Percentiles rank a stretch among this genome's conserved stretches.
phyloP scores from a whole-genome alignment of 2,888 invertebrate genomes.

The Coleophora deauratella region DNA sequence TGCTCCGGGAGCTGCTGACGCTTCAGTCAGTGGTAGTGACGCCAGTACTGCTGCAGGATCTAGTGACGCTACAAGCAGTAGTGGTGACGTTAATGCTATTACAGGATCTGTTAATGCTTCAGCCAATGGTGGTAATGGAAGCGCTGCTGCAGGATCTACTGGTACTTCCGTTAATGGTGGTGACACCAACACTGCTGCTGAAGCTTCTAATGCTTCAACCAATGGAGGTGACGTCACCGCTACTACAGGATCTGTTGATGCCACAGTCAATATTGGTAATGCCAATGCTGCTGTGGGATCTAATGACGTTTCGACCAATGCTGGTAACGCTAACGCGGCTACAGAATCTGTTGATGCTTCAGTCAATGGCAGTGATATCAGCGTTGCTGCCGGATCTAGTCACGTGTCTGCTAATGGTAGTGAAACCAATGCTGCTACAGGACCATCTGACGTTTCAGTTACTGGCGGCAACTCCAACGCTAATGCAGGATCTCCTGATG shows the following conservation, averaged over 20 bases:
- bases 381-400: neutral
- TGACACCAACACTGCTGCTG: neutral
- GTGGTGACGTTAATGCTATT: neutral
- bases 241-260: slow-evolving; percentile 13
- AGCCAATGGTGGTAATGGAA: neutral
- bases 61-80: neutral
- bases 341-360: slow-evolving; percentile 6
- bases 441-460: slow-evolving; percentile 17
- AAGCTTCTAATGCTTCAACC: slow-evolving; percentile 3
- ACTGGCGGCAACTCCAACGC: slow-evolving; percentile 25
- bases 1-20: neutral
- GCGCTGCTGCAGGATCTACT: neutral
- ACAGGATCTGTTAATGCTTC: slow-evolving; percentile 1
- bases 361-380: slow-evolving; percentile 1
- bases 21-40: neutral
- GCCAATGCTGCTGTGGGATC: slow-evolving; percentile 1
- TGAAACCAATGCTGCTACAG: slow-evolving; percentile 1
- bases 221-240: neutral
- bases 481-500: slow-evolving; percentile 6
- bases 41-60: neutral
- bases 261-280: slow-evolving; percentile 3
- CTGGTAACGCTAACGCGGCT: neutral
- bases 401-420: neutral
- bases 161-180: neutral
- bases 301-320: slow-evolving; percentile 2